Evolutionary conservation across 2,888 invertebrate species (phyloP).

Genomic region (Melitaea athalia): DNA sequence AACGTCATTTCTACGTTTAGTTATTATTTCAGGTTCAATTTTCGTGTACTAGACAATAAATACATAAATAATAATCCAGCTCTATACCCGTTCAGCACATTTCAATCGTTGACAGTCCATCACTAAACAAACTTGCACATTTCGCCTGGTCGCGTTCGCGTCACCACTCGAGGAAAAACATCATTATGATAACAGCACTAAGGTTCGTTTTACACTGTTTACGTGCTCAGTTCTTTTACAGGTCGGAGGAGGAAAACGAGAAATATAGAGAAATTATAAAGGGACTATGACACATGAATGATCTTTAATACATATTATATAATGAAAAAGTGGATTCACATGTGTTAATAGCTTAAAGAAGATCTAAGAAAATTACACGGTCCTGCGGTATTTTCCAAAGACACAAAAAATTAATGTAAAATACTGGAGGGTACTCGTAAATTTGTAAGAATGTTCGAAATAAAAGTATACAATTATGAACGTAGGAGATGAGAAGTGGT

Average conservation of each 20-base stretch:
- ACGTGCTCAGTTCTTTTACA: constrained; percentile 14
- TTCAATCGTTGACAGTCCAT: constrained; percentile 34
- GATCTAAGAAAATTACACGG: background rate
- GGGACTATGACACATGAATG: background rate
- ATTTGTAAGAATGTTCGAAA: background rate
- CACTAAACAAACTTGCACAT: constrained; percentile 56
- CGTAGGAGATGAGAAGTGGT: background rate
- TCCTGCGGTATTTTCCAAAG: background rate
- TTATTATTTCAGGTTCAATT: no score
- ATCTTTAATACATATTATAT: background rate
- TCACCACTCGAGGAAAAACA: constrained; percentile 41
- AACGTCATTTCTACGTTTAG: no score
- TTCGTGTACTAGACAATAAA: no score
- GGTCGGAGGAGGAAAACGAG: background rate
- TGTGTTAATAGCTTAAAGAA: no score
- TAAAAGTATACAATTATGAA: background rate
- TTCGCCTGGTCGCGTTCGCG: constrained; percentile 39
- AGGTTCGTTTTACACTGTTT: constrained; percentile 26
- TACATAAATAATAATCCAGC: constrained; percentile 29
- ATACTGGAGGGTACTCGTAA: background rate
- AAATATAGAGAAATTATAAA: background rate
- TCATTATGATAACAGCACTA: constrained; percentile 25
- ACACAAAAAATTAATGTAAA: background rate
- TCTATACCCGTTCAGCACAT: constrained; percentile 32
- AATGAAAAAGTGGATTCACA: background rate